Evolutionary conservation across 2,113 vertebrate species (phyloP).

Genomic region (Phaethornis superciliosus): DNA sequence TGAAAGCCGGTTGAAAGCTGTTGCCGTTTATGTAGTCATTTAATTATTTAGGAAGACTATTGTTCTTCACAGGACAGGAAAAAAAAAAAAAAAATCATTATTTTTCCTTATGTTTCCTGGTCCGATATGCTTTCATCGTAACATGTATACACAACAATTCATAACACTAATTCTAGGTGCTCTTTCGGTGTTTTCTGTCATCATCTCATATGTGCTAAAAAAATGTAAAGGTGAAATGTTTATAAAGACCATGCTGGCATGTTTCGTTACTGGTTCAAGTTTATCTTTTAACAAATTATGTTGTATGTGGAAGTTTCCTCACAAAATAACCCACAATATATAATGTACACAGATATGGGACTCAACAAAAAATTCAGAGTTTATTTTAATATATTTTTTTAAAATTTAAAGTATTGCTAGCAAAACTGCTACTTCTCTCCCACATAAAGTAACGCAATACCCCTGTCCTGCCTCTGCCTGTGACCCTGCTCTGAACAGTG

Average conservation of each 20-base stretch:
- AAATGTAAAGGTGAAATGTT: conserved; percentile 25
- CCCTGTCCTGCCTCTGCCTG: neutral
- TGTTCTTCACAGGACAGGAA: neutral
- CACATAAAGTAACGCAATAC: neutral
- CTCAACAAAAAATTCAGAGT: neutral
- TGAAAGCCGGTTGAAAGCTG: neutral
- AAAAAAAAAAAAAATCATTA: neutral
- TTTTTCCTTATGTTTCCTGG: neutral
- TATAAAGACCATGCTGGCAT: neutral
- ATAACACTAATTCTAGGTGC: neutral
- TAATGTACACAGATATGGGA: neutral
- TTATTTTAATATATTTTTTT: neutral
- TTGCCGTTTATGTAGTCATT: neutral
- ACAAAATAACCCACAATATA: conserved; percentile 9
- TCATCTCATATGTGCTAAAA: neutral
- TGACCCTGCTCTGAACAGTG: neutral
- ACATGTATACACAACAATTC: rapidly evolving
- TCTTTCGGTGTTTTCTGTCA: neutral
- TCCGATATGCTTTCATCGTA: neutral
- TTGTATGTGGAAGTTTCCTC: neutral
- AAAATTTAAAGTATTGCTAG: neutral
- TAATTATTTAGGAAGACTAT: neutral
- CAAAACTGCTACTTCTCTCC: neutral
- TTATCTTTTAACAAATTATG: neutral
- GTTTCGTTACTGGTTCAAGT: neutral